A percentile compares a stretch with the other conserved stretches of the same genome.
Evolutionary conservation across 2,797 vertebrate genomes (phyloP).

Genomic region (Leuciscus waleckii): DNA sequence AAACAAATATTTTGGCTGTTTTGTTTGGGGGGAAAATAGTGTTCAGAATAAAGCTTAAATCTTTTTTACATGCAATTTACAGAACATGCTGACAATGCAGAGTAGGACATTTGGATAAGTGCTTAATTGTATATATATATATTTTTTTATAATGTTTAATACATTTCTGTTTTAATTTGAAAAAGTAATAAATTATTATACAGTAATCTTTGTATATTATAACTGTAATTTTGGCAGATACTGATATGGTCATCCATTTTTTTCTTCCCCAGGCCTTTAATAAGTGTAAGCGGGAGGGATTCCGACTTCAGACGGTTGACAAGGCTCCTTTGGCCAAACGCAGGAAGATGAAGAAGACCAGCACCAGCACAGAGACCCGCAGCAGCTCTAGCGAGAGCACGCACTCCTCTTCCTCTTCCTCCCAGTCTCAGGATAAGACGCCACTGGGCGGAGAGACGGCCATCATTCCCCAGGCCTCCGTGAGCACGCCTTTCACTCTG

Average conservation of each 20-base stretch:
- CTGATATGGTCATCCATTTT: background rate
- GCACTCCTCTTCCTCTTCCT: slow-evolving; percentile 93
- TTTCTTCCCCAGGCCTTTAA: slow-evolving; percentile 88
- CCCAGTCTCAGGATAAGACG: slow-evolving; percentile 89
- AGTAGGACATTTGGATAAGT: background rate
- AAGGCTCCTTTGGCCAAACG: slow-evolving; percentile 97
- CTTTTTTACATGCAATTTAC: background rate
- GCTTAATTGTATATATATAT: background rate
- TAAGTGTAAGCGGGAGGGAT: slow-evolving; percentile 97
- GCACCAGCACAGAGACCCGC: slow-evolving; percentile 97
- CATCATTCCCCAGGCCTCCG: slow-evolving; percentile 71
- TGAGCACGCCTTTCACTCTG: slow-evolving; percentile 70
- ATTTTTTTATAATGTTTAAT: background rate
- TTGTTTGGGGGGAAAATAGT: fast-evolving
- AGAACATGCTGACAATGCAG: background rate
- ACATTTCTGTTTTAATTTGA: background rate
- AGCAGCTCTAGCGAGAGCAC: slow-evolving; percentile 98
- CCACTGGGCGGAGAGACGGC: slow-evolving; percentile 75
- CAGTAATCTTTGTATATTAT: background rate
- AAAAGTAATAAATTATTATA: background rate
- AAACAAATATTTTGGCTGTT: background rate
- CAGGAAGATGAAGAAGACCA: slow-evolving; percentile 98
- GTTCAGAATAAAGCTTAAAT: background rate
- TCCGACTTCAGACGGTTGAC: slow-evolving; percentile 98
- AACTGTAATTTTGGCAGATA: background rate